A percentile compares a stretch with the other conserved stretches of the same genome.
Conservation (phyloP, 2,113 vertebrate species). For the Coptodon bakossiorum region DNA sequence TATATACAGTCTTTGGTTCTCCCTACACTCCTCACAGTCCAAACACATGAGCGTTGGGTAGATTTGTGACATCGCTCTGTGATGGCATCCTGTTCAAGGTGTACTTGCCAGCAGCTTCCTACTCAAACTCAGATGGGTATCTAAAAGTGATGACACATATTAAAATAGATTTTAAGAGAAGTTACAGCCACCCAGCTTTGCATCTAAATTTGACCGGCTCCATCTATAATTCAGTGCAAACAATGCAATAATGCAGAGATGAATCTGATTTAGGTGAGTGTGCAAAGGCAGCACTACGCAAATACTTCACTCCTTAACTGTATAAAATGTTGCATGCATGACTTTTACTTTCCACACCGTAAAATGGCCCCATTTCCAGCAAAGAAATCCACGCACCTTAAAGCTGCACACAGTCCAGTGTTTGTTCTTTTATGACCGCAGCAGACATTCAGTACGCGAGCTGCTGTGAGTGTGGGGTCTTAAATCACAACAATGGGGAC, state of each 20-base stretch:
- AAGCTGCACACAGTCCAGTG: background rate
- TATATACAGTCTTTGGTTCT: background rate
- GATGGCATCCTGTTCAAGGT: background rate
- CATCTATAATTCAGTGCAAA: background rate
- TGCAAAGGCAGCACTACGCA: accelerated
- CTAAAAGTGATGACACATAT: background rate
- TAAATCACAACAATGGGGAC: constrained; percentile 33
- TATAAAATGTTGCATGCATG: background rate
- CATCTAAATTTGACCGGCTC: background rate
- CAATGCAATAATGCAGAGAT: background rate
- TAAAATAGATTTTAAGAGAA: accelerated
- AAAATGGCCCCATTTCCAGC: accelerated
- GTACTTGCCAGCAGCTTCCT: accelerated
- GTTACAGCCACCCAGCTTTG: background rate
- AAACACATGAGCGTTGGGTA: accelerated
- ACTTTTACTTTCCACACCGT: background rate
- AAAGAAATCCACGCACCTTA: background rate
- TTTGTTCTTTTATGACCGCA: background rate
- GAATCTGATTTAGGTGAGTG: background rate
- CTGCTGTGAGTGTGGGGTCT: background rate
- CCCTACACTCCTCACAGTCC: background rate
- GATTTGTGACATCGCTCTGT: background rate
- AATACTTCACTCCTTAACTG: background rate
- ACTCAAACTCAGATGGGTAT: background rate
- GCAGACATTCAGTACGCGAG: background rate